Percentiles rank a stretch among this genome's conserved stretches.
Evolutionary conservation across 2,797 vertebrate genomes (phyloP).

Genomic region (Sciurus vulgaris): DNA sequence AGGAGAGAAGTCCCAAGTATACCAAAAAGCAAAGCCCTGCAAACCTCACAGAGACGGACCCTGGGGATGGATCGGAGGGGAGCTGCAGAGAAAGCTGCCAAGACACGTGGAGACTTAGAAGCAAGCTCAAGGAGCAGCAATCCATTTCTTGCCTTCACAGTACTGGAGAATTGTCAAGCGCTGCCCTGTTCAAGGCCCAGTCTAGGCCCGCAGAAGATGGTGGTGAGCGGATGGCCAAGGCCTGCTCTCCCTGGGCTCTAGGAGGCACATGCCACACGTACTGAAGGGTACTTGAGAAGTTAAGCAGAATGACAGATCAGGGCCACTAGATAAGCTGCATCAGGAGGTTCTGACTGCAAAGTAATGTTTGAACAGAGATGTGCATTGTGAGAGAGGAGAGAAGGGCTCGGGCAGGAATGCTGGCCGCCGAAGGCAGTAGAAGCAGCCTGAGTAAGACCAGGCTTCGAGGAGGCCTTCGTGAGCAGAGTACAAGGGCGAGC

Average conservation of each 20-base stretch:
- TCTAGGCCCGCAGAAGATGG: background rate
- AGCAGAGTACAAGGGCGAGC: background rate
- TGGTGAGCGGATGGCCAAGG: no score
- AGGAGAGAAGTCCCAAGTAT: background rate
- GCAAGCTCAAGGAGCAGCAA: rapidly evolving
- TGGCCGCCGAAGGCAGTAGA: no score
- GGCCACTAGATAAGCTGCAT: rapidly evolving
- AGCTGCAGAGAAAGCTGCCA: background rate
- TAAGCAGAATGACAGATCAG: background rate
- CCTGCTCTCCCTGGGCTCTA: background rate
- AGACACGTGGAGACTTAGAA: background rate
- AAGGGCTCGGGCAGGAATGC: background rate
- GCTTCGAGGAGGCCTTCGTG: rapidly evolving
- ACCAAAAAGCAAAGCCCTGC: background rate
- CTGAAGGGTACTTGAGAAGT: background rate
- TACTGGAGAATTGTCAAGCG: no score
- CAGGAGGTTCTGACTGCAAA: background rate
- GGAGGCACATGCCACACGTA: background rate
- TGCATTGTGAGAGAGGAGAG: background rate
- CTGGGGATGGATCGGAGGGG: background rate
- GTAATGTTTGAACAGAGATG: background rate
- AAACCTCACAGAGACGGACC: background rate
- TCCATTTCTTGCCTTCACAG: background rate
- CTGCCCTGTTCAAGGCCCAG: background rate
- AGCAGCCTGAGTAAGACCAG: background rate